Base-by-base conservation (phyloP, 2,888 invertebrate species). In the Papilio elwesi region DNA sequence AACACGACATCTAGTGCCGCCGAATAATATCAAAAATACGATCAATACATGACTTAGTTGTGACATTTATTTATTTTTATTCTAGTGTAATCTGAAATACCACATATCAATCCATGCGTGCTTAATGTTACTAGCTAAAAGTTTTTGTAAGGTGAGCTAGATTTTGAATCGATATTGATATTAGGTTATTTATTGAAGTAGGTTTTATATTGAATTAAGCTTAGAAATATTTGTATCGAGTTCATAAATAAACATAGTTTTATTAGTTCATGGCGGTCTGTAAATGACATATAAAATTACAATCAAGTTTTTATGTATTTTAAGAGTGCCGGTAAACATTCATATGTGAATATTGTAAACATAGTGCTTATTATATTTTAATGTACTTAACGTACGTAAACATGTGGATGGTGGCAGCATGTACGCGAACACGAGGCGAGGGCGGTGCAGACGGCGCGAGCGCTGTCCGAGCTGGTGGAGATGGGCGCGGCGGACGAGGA, bases 401-500 rank as follows among this genome's bases (percentile, higher is more conserved):
- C n/a, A n/a, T n/a, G n/a, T n/a, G n/a, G n/a, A 12, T 57, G 55
- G 26, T 57, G 55, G 26, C 84, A 94, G 93, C 91, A 94, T 73
- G 84, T 87, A 13, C 87, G 89, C 6, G 91, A 91, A 63, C 89
- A 93, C 79, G 92, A 94, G 80, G 90, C 92, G 66, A 89, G 90
- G 11, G 91, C 85, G 63, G 85, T 87, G 43, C 91, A 93, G 78
- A 90, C 92, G 55, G 92, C 93, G 74, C 90, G 91, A n/a, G 89
- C 92, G 55, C 83, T 94, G 62, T 90, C 91, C 64, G 93, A 92
- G 80, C 81, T 94, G 79, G 91, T 94, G 72, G 91, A 90, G 76
- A 88, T 89, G 78, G 89, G 90, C 70, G 88, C 83, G 68, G 92
- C 90, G 69, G 89, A 90, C 80, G 91, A 91, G 78, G 82, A 86